These are phyloP conservation scores for Callinectes sapidus DNA, from an alignment of 2,888 invertebrate species.

Conservation along the genomic window DNA sequence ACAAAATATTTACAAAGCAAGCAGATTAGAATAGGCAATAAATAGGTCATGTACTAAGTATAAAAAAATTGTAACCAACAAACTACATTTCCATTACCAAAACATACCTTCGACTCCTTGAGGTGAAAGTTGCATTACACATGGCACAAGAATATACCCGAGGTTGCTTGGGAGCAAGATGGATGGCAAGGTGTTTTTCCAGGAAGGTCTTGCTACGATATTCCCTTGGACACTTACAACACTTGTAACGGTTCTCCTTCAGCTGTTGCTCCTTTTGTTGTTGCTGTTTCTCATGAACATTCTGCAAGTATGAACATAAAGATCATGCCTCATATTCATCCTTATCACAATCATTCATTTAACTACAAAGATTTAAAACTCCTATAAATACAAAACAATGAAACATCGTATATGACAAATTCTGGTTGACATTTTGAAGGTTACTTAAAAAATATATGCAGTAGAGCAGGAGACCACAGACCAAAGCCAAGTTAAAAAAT, in stretches of 20 bases:
- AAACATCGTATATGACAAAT: neutral
- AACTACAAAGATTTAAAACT: neutral
- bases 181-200: conserved; percentile 45
- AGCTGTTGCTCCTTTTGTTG: neutral
- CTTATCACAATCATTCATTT: neutral
- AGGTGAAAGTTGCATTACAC: conserved; percentile 7
- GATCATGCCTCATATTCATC: neutral
- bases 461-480: no score
- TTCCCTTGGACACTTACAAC: conserved; percentile 48
- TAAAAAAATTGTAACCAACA: neutral
- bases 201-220: conserved; percentile 47
- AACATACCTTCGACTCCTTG: conserved; percentile 42
- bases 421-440: no score
- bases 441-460: no score
- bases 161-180: conserved; percentile 38
- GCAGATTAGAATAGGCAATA: neutral
- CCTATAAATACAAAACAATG: neutral
- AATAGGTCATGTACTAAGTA: neutral
- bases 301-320: neutral
- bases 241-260: conserved; percentile 1
- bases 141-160: conserved; percentile 22
- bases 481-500: no score
- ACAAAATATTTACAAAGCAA: neutral
- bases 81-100: neutral
- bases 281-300: neutral